Evolutionary conservation across 2,888 invertebrate genomes (phyloP), one percentile per base, ranked within the genome.

Genomic region (Drosophila niveifrons): DNA sequence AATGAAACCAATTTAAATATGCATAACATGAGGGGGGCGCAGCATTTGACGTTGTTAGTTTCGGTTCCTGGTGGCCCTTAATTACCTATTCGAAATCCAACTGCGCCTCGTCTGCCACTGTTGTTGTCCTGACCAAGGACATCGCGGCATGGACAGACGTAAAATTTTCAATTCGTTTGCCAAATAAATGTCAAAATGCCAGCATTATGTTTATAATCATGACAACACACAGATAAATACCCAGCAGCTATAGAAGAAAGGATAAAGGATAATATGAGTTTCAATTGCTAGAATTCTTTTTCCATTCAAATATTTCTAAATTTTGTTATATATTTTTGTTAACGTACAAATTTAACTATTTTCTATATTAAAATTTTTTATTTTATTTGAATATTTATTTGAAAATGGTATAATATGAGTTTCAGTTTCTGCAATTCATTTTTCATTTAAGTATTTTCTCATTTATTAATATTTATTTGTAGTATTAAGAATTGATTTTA

Each of bases 1-100:
- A 73, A 74, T 84, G 81, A 88, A 72, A 65, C 63, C 78, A 81
- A 88, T 89, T 89, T 87, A 68, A 82, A 82, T 82, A 89, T 84
- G 75, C 78, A 72, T 74, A 65, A 75, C 81, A 72, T 70, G 64
- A 23, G 50, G 57, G 62, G 61, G 4, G 23, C 4, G 71, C 56
- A 57, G 28, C 66, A 66, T 66, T 78, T 63, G 80, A 50, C 48
- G 47, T 72, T 64, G 58, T 48, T 66, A 31, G 46, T 48, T 46
- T 34, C 44, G 46, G 47, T 57, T 57, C 50, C 56, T 50, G 50
- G 23, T 57, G 52, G 29, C 62, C 66, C 72, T 72, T 83, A 87
- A 83, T 87, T 88, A 84, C 64, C 73, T 71, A 75, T 84, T 88
- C 70, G 71, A 81, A 73, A 75, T 84, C 85, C 82, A 72, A 74